Percentiles rank a stretch among this genome's conserved stretches.
Evolutionary conservation across 2,888 invertebrate genomes (phyloP).

Genomic region (Lumbricus terrestris): DNA sequence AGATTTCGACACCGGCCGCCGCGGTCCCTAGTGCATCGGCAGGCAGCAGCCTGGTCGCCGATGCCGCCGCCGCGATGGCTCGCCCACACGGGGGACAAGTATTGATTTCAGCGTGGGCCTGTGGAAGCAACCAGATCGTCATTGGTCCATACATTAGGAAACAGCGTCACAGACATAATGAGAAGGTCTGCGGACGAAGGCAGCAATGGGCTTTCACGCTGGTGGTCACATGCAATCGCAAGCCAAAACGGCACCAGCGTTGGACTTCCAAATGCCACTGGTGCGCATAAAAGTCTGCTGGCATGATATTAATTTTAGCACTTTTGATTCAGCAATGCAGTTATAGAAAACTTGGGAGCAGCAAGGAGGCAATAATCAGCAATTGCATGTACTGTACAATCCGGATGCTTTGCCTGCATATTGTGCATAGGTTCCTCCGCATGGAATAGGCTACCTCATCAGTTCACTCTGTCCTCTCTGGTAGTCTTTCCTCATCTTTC

Average conservation of each 20-base stretch:
- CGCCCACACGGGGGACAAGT: not conserved
- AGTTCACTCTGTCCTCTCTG: too few relatives aligned
- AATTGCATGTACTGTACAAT: too few relatives aligned
- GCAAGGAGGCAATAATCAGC: too few relatives aligned
- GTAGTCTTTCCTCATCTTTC: too few relatives aligned
- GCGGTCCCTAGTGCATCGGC: not conserved
- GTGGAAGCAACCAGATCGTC: not conserved
- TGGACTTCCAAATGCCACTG: not conserved
- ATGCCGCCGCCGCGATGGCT: too few relatives aligned
- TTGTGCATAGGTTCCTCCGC: too few relatives aligned
- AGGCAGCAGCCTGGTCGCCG: not conserved
- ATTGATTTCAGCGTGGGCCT: constrained; percentile 11
- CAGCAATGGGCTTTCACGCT: not conserved
- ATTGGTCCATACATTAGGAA: constrained; percentile 15
- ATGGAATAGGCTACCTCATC: too few relatives aligned
- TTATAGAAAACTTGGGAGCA: not conserved
- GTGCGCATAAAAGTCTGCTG: not conserved
- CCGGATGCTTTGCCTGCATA: too few relatives aligned
- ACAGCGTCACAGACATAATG: constrained; percentile 17
- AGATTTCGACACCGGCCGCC: not conserved
- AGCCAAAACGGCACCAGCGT: not conserved
- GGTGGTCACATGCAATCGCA: not conserved
- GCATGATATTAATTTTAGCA: not conserved
- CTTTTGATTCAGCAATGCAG: not conserved
- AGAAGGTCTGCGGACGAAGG: not conserved